Conservation (phyloP, 1,140 invertebrate species). For the Sinella curviseta region DNA sequence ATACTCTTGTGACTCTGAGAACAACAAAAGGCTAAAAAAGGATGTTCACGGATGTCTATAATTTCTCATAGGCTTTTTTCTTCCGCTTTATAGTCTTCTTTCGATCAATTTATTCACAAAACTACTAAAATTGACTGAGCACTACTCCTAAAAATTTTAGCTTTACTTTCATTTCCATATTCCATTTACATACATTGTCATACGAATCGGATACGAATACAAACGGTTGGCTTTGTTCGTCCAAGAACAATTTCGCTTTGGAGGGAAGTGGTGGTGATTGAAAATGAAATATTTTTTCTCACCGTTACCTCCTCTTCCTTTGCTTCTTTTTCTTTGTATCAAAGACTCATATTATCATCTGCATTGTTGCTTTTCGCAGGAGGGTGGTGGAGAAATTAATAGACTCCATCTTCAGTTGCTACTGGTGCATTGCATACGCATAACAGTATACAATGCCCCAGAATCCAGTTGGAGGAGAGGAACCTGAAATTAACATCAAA, state of each 20-base stretch:
- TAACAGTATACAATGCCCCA: conserved; percentile 1
- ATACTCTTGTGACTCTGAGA: not conserved
- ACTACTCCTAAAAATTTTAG: too few species aligned
- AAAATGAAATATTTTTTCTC: too few species aligned
- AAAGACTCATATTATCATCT: not conserved
- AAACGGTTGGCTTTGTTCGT: too few species aligned
- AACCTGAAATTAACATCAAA: conserved; percentile 11
- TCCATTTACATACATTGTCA: not conserved
- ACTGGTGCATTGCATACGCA: not conserved
- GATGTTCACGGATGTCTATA: conserved; percentile 20
- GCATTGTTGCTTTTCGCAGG: not conserved
- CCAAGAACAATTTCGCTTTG: too few species aligned
- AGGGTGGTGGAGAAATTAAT: not conserved
- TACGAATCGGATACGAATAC: not conserved
- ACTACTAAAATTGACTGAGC: too few species aligned
- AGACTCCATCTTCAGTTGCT: not conserved
- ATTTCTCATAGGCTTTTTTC: conserved; percentile 12
- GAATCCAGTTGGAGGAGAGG: not conserved
- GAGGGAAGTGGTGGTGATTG: too few species aligned
- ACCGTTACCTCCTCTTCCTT: not conserved
- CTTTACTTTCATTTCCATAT: not conserved
- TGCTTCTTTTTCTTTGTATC: not conserved
- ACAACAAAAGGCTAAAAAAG: conserved; percentile 9
- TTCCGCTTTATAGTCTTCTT: not conserved
- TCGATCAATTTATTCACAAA: too few species aligned